Base-by-base conservation (phyloP, 2,113 vertebrate species). In the Pelecanoides urinatrix region DNA sequence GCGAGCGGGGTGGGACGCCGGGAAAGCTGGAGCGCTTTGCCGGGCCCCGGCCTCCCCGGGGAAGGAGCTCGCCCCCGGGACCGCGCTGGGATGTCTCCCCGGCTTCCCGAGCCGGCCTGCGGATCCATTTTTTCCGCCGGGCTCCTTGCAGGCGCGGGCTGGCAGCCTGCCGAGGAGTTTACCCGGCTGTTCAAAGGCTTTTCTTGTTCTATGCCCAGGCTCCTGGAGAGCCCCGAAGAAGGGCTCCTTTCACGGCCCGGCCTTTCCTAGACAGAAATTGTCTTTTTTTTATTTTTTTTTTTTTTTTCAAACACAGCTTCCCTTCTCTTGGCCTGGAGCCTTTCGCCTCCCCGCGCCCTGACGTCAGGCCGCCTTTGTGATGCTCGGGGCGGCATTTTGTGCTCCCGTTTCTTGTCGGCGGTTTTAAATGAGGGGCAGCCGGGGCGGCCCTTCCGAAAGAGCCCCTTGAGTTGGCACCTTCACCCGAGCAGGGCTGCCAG, bases 251-350 rank as follows among this genome's bases (percentile, higher is more conserved):
- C 95, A 96, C 62, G 1, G 68, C 70, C 38, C 55, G 13, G 70
- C 93, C 70, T 88, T 96, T 90, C 96, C 95, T 83, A 96, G 96
- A 90, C 96, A 96, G 92, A 97, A 97, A 96, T 96, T 91, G 95
- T 95, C 94, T 53, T 95, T 94, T 79, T 79, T 90, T 74, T 40
- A 10, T 40, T 40, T 40, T 40, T 40, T 40, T 40, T 40, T 40
- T 40, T 40, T 40, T 40, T 40, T 40, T 11, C 94, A 20, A 96
- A 65, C 93, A 82, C 92, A 83, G 92, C 91, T 94, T 70, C 93
- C 81, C 93, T 93, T 88, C 84, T 71, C 56, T 53, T 76, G 94
- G 93, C 94, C 55, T 7, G 16, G 29, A 85, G 94, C 90, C 95
- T 30, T 67, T 82, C 26, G 13, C 91, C 89, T 67, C 72, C 79